A percentile compares a stretch with the other conserved stretches of the same genome.
phyloP scores from a whole-genome alignment of 1,140 invertebrate genomes.

The Delia radicum region DNA sequence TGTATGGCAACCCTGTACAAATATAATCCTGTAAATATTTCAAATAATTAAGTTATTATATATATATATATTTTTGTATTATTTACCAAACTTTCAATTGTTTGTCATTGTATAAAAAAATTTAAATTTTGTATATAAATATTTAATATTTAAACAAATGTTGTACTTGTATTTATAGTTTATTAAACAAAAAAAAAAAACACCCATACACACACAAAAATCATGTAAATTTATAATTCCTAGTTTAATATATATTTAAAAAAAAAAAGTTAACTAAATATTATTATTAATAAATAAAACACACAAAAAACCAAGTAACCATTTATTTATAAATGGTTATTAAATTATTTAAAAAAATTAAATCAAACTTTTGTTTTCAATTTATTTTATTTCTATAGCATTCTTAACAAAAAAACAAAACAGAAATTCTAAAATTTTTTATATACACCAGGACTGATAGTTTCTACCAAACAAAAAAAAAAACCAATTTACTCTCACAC shows the following conservation, averaged over 20 bases:
- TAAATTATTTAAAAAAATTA: not conserved
- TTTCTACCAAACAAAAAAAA: no score
- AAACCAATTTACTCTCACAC: no score
- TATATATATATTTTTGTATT: not conserved
- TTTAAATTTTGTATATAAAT: not conserved
- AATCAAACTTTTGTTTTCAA: no score
- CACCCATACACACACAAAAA: not conserved
- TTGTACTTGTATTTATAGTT: slow-evolving; percentile 1
- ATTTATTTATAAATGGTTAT: not conserved
- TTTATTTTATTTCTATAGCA: no score
- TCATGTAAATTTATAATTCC: not conserved
- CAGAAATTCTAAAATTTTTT: no score
- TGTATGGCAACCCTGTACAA: no score
- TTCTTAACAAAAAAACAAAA: no score
- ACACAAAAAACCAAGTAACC: not conserved
- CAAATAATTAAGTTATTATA: not conserved
- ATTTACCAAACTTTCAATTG: not conserved
- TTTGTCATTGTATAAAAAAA: not conserved
- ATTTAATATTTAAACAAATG: not conserved
- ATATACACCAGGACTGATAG: no score
- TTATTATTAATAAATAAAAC: not conserved
- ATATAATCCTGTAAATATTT: not conserved
- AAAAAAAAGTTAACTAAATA: not conserved
- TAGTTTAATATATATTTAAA: not conserved
- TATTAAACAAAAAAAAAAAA: not conserved